phyloP scores from a whole-genome alignment of 2,113 vertebrate species.

The Elaphurus davidianus region DNA sequence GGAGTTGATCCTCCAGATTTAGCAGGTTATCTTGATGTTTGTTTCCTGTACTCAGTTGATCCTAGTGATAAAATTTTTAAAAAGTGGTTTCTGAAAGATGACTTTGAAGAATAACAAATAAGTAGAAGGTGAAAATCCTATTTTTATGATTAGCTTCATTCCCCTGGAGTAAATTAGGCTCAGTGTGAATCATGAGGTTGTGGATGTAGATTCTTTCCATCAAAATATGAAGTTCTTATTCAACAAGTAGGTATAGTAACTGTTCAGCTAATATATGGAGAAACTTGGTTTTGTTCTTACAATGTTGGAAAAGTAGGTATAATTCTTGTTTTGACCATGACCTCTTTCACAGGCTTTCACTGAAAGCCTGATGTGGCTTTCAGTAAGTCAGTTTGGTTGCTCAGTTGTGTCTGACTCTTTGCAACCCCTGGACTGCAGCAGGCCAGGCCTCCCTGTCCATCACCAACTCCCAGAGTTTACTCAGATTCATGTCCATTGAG shows the following conservation, averaged over 20 bases:
- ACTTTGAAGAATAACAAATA: constrained; percentile 2
- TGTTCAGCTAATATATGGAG: not conserved
- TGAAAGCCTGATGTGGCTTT: not conserved
- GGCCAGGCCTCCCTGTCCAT: not conserved
- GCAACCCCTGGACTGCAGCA: not conserved
- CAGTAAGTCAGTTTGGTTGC: not conserved
- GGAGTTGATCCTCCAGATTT: not conserved
- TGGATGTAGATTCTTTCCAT: not conserved
- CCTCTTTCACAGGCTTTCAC: not conserved
- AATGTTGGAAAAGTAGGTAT: not conserved
- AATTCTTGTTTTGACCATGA: not conserved
- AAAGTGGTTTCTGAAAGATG: not conserved
- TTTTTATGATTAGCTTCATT: constrained; percentile 13
- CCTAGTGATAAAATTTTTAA: not conserved
- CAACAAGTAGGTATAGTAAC: not conserved
- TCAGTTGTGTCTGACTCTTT: not conserved
- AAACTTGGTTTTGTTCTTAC: not conserved
- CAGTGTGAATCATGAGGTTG: not conserved
- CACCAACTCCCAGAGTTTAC: not conserved
- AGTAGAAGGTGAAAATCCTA: not conserved
- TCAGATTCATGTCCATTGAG: not conserved
- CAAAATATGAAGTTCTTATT: not conserved
- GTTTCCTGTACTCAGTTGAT: not conserved
- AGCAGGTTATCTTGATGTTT: not conserved
- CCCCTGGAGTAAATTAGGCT: not conserved